These are phyloP conservation scores for Damaliscus lunatus DNA, from an alignment of 2,113 vertebrate species.

Conservation along the genomic window DNA sequence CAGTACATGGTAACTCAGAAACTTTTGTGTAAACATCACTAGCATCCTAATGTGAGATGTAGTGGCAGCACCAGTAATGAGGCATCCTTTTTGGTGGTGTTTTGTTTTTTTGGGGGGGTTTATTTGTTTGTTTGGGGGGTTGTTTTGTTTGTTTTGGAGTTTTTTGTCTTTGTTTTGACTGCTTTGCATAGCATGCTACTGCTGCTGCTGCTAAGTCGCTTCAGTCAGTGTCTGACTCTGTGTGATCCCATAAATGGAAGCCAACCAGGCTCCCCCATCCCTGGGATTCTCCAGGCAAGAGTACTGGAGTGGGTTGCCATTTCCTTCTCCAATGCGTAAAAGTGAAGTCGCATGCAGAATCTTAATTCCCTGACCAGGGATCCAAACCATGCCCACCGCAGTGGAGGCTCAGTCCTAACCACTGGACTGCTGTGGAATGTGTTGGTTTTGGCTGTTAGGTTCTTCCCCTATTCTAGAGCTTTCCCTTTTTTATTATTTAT, in stretches of 20 bases:
- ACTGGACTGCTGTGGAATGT: neutral
- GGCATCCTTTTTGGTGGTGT: neutral
- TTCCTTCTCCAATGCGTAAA: no score
- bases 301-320: no score
- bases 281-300: no score
- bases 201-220: no score
- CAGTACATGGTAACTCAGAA: neutral
- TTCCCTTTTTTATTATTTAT: neutral
- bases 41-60: neutral
- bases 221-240: no score
- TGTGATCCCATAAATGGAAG: no score
- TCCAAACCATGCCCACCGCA: neutral
- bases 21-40: neutral
- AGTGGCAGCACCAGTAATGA: neutral
- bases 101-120: neutral
- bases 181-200: neutral
- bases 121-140: neutral
- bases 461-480: neutral
- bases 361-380: neutral
- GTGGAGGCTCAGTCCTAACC: neutral
- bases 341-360: neutral
- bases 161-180: neutral
- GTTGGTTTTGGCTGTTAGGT: neutral
- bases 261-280: no score
- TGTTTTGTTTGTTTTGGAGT: neutral